Conservation (phyloP, 2,888 invertebrate genomes). For the Lithophane ornitopus region DNA sequence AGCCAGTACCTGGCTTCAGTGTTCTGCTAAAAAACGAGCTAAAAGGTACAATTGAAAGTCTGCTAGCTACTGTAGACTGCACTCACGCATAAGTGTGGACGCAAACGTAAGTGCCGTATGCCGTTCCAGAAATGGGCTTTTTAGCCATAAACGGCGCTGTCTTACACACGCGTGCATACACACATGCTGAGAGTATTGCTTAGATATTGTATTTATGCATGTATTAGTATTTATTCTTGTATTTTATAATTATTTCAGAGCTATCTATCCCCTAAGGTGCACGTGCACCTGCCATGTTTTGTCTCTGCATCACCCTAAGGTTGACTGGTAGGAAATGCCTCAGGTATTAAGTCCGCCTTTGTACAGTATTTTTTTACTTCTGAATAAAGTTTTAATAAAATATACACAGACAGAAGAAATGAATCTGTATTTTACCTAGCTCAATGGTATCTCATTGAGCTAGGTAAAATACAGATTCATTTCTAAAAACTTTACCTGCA, state of each 20-base stretch:
- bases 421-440: too few species aligned
- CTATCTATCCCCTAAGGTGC: background rate
- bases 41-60: conserved; percentile 12
- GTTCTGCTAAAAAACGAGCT: background rate
- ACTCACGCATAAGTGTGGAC: conserved; percentile 17
- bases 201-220: background rate
- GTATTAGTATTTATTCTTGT: background rate
- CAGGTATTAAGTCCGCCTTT: background rate
- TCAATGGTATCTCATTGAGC: too few species aligned
- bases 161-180: background rate
- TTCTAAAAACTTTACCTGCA: background rate
- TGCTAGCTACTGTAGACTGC: conserved; percentile 3
- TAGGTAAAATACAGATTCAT: background rate
- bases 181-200: background rate
- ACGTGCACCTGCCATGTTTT: background rate
- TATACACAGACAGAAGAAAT: too few species aligned
- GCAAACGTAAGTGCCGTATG: conserved; percentile 5
- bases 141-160: background rate
- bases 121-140: conserved; percentile 4
- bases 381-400: background rate
- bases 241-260: background rate
- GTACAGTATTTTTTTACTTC: background rate
- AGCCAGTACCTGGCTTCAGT: background rate
- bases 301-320: background rate
- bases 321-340: background rate